Evolutionary conservation across 2,888 invertebrate species (phyloP).

Genomic region (Carterocephalus palaemon): DNA sequence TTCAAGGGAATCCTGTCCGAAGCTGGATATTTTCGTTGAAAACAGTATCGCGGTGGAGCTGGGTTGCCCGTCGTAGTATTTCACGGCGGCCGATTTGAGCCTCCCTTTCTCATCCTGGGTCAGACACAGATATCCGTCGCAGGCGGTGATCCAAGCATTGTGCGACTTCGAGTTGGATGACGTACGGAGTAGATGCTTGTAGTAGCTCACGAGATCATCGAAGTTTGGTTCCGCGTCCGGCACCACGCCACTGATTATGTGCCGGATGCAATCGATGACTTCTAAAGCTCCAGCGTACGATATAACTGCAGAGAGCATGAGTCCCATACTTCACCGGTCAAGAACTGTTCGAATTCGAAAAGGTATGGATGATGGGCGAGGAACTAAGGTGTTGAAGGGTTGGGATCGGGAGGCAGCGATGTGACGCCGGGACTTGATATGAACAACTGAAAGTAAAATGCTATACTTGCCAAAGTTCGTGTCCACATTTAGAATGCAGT

Average conservation of each 20-base stretch:
- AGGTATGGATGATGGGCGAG: conserved; percentile 38
- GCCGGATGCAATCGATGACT: conserved; percentile 78
- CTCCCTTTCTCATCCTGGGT: conserved; percentile 60
- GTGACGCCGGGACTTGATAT: conserved; percentile 71
- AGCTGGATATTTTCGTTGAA: conserved; percentile 76
- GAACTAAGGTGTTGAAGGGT: conserved; percentile 43
- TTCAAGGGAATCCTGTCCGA: conserved; percentile 71
- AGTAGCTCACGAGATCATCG: conserved; percentile 62
- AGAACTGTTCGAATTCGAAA: conserved; percentile 25
- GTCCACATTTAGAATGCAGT: conserved; percentile 70
- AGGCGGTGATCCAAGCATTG: conserved; percentile 58
- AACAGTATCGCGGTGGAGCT: conserved; percentile 68
- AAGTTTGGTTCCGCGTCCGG: conserved; percentile 64
- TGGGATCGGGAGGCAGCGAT: conserved; percentile 66
- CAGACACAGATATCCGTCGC: conserved; percentile 67
- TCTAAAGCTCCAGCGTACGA: conserved; percentile 87
- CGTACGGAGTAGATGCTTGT: conserved; percentile 56
- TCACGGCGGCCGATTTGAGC: conserved; percentile 61
- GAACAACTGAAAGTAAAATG: conserved; percentile 78
- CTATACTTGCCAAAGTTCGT: conserved; percentile 74
- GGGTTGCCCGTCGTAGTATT: conserved; percentile 62
- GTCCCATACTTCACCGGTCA: conserved; percentile 79
- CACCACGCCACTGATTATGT: conserved; percentile 67
- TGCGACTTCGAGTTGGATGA: conserved; percentile 44
- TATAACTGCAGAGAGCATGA: conserved; percentile 85